Base-by-base conservation (phyloP, 2,888 invertebrate species). In the Temnothorax ravouxi region DNA sequence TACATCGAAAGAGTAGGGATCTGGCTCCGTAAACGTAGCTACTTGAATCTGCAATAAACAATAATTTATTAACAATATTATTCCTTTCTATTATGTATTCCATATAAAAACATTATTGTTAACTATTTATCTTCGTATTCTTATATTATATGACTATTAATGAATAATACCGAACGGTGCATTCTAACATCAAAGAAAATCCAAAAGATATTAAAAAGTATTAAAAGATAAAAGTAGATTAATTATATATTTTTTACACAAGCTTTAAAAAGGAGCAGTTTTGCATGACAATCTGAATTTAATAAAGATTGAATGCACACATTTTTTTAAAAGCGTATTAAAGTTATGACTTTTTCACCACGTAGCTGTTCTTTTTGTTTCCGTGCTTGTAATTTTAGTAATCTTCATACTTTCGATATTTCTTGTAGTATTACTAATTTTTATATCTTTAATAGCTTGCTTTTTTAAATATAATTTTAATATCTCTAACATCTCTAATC, bases 1-100 rank as follows among this genome's bases (percentile, higher is more conserved):
- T 4, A 98, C 97, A 76, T 97, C 96, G 95, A 98, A 98, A 87
- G 97, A 97, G 93, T 98, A 99, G 0, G 97, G 97, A 95, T 98
- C 97, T 95, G 96, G 93, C 29, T 94, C 94, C 6, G 91, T 88
- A 3, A 89, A 89, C 0, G 95, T 95, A 44, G 93, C 93, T 15
- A 93, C 90, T 74, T 94, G 93, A 61, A 94, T 91, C 95, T 95
- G 44, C 25, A 62, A 59, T 41, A 72, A 21, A 75, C 74, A 21
- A 2, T 38, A 59, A 52, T 50, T 2, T 71, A 38, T 11, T 38
- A 54, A 29, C 6, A 41, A 3, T 21, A 21, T 29, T 38, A 44
- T 66, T 25, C 1, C 1, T 66, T 44, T 64, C 15, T 25, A 5
- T 62, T 25, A n/a, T n/a, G n/a, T 64, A 64, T 38, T 62, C 11